These are phyloP conservation scores for Clamator glandarius DNA, from an alignment of 2,797 vertebrate species.

Conservation along the genomic window DNA sequence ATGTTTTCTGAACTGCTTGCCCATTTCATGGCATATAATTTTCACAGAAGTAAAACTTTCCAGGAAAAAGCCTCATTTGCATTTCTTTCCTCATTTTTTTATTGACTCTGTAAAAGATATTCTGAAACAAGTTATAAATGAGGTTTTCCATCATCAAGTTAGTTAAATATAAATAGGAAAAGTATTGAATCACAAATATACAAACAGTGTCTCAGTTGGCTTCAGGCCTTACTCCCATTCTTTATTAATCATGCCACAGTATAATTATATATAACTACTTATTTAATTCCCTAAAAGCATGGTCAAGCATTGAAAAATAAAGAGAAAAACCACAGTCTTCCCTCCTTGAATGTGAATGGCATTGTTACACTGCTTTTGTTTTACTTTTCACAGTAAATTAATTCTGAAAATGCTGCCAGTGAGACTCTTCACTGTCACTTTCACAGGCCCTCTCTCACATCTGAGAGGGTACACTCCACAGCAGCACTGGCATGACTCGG, in stretches of 20 bases:
- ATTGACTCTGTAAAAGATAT: background rate
- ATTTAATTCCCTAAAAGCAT: background rate
- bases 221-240: background rate
- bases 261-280: background rate
- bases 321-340: background rate
- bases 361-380: background rate
- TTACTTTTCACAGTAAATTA: background rate
- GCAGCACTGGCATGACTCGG: background rate
- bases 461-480: background rate
- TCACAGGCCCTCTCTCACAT: background rate
- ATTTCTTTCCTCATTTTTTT: background rate
- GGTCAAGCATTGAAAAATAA: background rate
- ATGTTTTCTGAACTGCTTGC: background rate
- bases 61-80: background rate
- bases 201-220: background rate
- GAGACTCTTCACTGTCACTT: background rate
- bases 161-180: background rate
- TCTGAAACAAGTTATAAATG: background rate
- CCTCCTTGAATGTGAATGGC: background rate
- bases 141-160: background rate
- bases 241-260: background rate
- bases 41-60: background rate
- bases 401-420: background rate
- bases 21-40: background rate
- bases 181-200: background rate